Evolutionary conservation across 1,140 invertebrate species (phyloP).

Genomic region (Solenopsis fugax): DNA sequence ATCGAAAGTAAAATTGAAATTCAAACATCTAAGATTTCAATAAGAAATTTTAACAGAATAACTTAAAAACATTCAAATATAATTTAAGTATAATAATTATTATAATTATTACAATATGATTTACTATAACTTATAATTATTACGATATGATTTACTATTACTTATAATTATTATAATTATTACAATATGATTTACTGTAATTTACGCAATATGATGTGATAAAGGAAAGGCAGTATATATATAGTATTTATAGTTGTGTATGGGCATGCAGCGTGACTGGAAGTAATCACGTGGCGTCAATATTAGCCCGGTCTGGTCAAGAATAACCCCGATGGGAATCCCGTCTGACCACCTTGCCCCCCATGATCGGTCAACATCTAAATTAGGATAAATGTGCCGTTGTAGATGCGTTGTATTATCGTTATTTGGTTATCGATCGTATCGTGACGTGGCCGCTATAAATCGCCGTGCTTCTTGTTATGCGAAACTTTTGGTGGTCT

Average conservation of each 20-base stretch:
- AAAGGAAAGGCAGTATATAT: constrained; percentile 39
- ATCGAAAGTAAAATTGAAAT: background rate
- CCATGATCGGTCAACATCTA: constrained; percentile 66
- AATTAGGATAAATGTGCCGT: constrained; percentile 77
- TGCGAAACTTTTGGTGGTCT: background rate
- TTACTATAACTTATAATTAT: constrained; percentile 5
- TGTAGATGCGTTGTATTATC: constrained; percentile 42
- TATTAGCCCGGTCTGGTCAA: constrained; percentile 76
- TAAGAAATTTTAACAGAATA: background rate
- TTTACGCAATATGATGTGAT: background rate
- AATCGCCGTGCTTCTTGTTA: constrained; percentile 29
- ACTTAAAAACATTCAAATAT: background rate
- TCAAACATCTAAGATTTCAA: background rate
- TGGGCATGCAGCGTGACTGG: constrained; percentile 50
- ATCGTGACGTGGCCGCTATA: background rate
- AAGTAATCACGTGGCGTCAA: constrained; percentile 72
- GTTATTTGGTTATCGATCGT: constrained; percentile 50
- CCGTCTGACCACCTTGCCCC: constrained; percentile 74
- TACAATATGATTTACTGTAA: background rate
- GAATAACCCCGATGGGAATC: constrained; percentile 73
- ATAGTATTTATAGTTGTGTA: constrained; percentile 64
- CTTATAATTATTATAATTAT: background rate
- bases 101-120: background rate
- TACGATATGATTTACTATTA: background rate
- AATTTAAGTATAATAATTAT: background rate